Evolutionary conservation across 2,888 invertebrate species (phyloP), one percentile per base, ranked within the genome.

Genomic region (Philaethria dido): DNA sequence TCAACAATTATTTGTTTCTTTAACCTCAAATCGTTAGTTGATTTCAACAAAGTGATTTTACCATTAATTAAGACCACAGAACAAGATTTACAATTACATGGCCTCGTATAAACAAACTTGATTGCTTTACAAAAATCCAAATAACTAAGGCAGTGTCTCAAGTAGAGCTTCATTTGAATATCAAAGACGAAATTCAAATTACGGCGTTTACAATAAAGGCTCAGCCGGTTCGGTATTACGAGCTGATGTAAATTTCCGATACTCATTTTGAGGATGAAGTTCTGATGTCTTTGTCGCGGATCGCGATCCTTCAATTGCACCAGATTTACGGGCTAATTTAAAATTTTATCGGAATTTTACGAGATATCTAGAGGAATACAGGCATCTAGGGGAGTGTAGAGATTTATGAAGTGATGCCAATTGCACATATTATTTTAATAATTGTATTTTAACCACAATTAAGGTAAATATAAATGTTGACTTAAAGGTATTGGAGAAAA

Each of bases 91-190:
- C 90, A 92, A 91, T 90, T 89, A 92, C 90, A 91, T 84, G 79
- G 83, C 78, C 83, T 86, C 80, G 85, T 88, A 87, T 92, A 92
- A 92, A 92, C 92, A 92, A 92, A 90, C 89, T 92, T 89, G 92
- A 92, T 92, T 91, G 91, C 91, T 91, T 92, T 92, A 92, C 91
- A 92, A 92, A 92, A 92, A 92, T 89, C 91, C 90, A 87, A 92
- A 91, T 92, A 92, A 90, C 91, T 92, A 89, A 91, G 91, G 89
- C 91, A 90, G 84, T 92, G 92, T 92, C 92, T 92, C 90, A 92
- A 92, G 92, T 90, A 88, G 87, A 85, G 88, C 82, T 85, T 91
- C 89, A 92, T 92, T 92, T 92, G 86, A 92, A 92, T 92, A 91
- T 92, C 92, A 92, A 92, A 92, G 92, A 87, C 92, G 83, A 90